Evolutionary conservation across 2,888 invertebrate species (phyloP).

Genomic region (Watsonalla binaria): DNA sequence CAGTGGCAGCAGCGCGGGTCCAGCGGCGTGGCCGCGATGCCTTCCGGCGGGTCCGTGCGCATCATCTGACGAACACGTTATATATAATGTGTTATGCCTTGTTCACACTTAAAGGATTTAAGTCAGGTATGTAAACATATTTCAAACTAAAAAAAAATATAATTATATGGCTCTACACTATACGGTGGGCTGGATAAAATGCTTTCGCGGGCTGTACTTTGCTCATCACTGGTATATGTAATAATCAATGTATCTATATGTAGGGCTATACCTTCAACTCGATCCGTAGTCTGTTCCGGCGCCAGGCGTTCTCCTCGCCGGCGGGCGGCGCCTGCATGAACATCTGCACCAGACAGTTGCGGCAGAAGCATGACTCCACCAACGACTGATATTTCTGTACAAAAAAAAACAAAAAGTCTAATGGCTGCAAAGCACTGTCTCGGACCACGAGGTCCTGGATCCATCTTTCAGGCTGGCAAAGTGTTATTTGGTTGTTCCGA

Average conservation of each 20-base stretch:
- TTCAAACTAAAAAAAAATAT: background rate
- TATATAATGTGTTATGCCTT: background rate
- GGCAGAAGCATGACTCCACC: conserved; percentile 90
- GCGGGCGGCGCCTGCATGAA: conserved; percentile 83
- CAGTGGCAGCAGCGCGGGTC: conserved; percentile 92
- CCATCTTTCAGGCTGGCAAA: no score
- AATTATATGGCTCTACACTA: no score
- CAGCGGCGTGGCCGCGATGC: conserved; percentile 89
- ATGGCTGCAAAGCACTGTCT: no score
- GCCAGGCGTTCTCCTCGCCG: conserved; percentile 88
- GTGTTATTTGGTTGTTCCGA: no score
- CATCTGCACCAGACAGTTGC: conserved; percentile 92
- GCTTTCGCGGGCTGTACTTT: no score
- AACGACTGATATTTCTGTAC: conserved; percentile 81
- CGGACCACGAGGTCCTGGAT: no score
- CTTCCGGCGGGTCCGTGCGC: conserved; percentile 89
- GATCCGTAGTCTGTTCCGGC: conserved; percentile 86
- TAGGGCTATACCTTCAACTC: conserved; percentile 81
- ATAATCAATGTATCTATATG: no score
- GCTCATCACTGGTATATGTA: no score
- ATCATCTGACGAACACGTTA: conserved; percentile 64
- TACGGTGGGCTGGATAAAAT: no score
- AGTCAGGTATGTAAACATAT: background rate
- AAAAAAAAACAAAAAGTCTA: conserved; percentile 5
- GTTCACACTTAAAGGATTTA: background rate